Percentiles rank a stretch among this genome's conserved stretches.
phyloP scores from a whole-genome alignment of 2,888 invertebrate species.

The Argyresthia albistria region DNA sequence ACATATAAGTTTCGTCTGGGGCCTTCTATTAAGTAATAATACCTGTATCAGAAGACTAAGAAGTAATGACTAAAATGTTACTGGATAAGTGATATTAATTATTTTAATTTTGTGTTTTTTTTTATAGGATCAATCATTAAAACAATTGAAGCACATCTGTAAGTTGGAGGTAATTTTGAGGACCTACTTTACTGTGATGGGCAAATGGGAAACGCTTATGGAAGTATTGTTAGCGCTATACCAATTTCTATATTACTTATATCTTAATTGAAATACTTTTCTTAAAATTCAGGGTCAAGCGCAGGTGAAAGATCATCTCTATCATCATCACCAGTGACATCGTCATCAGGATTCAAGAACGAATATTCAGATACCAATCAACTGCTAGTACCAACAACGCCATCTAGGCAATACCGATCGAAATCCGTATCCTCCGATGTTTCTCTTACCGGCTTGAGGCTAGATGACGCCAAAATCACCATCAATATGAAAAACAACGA shows the following conservation, averaged over 20 bases:
- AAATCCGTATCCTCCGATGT: conserved; percentile 64
- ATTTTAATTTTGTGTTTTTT: conserved; percentile 15
- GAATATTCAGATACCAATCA: conserved; percentile 38
- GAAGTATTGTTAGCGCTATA: too few species aligned
- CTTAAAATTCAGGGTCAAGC: conserved; percentile 46
- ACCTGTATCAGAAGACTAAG: too few species aligned
- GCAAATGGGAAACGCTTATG: not conserved
- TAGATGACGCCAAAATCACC: conserved; percentile 54
- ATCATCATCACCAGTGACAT: conserved; percentile 51
- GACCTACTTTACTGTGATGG: conserved; percentile 13
- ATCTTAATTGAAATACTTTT: too few species aligned
- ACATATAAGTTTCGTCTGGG: too few species aligned
- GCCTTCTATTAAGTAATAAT: too few species aligned
- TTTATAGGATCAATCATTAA: conserved; percentile 49
- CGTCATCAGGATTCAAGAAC: conserved; percentile 39
- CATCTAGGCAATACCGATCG: conserved; percentile 61
- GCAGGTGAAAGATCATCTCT: conserved; percentile 55
- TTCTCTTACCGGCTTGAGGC: conserved; percentile 40
- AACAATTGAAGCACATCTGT: conserved; percentile 28
- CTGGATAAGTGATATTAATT: too few species aligned
- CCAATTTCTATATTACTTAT: too few species aligned
- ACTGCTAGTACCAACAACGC: conserved; percentile 41
- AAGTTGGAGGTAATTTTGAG: conserved; percentile 34
- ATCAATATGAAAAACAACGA: conserved; percentile 55
- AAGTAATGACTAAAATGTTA: too few species aligned